phyloP scores from a whole-genome alignment of 2,888 invertebrate genomes.

The Eutolmus rufibarbis region DNA sequence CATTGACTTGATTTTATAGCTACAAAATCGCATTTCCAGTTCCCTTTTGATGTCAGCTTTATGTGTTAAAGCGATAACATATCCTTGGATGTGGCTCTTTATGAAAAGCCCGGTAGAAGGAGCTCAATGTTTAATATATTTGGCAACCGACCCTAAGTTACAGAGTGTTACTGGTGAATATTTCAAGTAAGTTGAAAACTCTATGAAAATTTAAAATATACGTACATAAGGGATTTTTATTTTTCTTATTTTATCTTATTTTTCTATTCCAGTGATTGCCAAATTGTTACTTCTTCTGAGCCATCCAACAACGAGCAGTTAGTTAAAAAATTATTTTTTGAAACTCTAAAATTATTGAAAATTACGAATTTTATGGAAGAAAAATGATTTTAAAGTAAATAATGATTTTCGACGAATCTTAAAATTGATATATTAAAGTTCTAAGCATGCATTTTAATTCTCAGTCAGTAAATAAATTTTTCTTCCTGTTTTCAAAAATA shows the following conservation, averaged over 20 bases:
- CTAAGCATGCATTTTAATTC: background rate
- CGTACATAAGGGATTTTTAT: background rate
- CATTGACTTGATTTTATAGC: background rate
- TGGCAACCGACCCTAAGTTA: constrained; percentile 70
- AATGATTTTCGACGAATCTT: too few relatives aligned
- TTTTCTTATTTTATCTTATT: background rate
- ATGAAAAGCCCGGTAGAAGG: constrained; percentile 74
- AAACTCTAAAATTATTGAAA: constrained; percentile 53
- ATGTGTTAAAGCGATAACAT: constrained; percentile 68
- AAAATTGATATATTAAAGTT: background rate
- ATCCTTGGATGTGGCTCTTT: constrained; percentile 73
- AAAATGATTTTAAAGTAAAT: background rate
- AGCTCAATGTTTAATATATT: constrained; percentile 72
- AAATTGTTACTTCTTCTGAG: constrained; percentile 64
- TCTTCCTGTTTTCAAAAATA: too few relatives aligned
- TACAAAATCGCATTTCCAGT: constrained; percentile 49
- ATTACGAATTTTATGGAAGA: background rate
- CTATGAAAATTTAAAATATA: background rate
- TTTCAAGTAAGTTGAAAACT: constrained; percentile 67
- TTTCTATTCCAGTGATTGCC: constrained; percentile 66
- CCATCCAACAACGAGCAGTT: constrained; percentile 66
- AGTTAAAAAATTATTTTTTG: constrained; percentile 62
- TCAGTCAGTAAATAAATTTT: too few relatives aligned
- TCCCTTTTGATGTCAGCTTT: constrained; percentile 62
- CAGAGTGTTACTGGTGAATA: constrained; percentile 70